These are phyloP conservation scores for Linyphia triangularis DNA, from an alignment of 2,888 invertebrate genomes.

Conservation along the genomic window DNA sequence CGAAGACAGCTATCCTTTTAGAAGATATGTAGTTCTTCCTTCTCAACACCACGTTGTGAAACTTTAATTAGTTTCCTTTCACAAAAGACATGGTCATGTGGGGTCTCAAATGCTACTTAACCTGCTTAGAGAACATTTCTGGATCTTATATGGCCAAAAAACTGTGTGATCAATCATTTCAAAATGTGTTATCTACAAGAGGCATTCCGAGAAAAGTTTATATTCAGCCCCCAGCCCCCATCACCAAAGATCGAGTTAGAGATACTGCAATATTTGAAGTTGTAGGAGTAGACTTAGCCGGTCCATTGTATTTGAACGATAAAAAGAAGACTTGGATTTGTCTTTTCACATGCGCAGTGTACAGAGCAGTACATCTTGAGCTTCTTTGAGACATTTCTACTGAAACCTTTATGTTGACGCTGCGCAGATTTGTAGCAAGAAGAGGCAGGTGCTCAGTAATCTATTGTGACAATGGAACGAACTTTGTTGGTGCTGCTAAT, in stretches of 20 bases:
- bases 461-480: not conserved
- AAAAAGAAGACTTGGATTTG: conserved; percentile 9
- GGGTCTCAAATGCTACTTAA: conserved; percentile 24
- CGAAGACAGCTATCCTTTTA: conserved; percentile 14
- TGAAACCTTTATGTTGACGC: not conserved
- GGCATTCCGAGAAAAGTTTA: conserved; percentile 17
- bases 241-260: not conserved
- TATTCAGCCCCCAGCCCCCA: not conserved
- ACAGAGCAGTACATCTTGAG: not conserved
- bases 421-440: not conserved
- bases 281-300: not conserved
- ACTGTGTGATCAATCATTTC: not conserved
- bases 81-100: not conserved
- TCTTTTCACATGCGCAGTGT: conserved; percentile 2
- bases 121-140: conserved; percentile 14
- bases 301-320: conserved; percentile 1
- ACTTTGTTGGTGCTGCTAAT: not conserved
- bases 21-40: conserved; percentile 19
- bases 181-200: conserved; percentile 7
- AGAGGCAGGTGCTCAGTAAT: not conserved
- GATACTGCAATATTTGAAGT: conserved; percentile 20
- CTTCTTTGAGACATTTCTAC: not conserved
- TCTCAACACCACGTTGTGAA: no score
- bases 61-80: not conserved
- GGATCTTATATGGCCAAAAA: conserved; percentile 24